Base-by-base conservation (phyloP, 2,113 vertebrate species). In the Castor canadensis region DNA sequence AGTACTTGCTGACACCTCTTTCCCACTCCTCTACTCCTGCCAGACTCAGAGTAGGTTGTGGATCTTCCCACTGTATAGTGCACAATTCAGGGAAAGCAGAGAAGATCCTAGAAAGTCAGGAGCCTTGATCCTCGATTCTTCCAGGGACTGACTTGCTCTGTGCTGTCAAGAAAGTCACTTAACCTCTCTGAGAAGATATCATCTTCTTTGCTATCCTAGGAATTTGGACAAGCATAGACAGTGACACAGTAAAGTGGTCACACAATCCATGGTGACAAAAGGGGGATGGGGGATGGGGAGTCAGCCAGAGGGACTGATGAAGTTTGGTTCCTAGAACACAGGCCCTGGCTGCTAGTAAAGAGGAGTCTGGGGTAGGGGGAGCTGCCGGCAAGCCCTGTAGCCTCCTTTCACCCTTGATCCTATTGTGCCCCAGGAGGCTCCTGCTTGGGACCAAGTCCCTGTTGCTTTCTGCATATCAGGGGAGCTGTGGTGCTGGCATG, bases 181-280 rank as follows among this genome's bases (percentile, higher is more conserved):
- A 35, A 38, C 30, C 40, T 69, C 92, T 82, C 12, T 56, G 35
- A 87, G 93, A 64, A 28, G 71, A 47, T 69, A 52, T 38, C 12
- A 32, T 73, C 24, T 43, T 92, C 30, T 76, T 26, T 84, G 69
- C n/a, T 72, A 22, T 66, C 12, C 67, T 62, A 75, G n/a, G 64
- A 17, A 82, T 86, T 72, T 1, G n/a, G n/a, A 54, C 20, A 76
- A 35, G 32, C 56, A 87, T 54, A 90, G 71, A 58, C 6, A 26
- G 4, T 91, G 85, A 35, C 35, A 16, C 9, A 62, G 43, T 43
- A 77, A 56, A 73, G 1, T 12, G 35, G 15, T 66, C 83, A 82
- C 19, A 9, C 0, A 38, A 52, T 35, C 24, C 0, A 1, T 15
- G 30, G n/a, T n/a, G n/a, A n/a, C n/a, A n/a, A n/a, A n/a, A n/a